Evolutionary conservation across 2,888 invertebrate species (phyloP).

Genomic region (Eugnorisma glareosa): DNA sequence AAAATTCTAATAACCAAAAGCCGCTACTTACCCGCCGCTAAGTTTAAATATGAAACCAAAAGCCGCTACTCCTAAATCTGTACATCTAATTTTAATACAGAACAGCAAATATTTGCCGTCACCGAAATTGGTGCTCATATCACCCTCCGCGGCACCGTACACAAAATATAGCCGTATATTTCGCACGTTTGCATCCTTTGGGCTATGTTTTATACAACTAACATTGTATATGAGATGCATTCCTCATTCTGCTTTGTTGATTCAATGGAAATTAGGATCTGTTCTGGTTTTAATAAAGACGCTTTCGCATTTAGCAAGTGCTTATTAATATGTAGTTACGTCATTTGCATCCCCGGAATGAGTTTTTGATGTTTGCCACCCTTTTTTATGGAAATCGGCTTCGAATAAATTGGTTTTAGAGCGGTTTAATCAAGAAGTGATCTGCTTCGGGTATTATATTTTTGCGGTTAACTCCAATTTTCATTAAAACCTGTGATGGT

Average conservation of each 20-base stretch:
- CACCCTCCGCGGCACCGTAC: constrained; percentile 41
- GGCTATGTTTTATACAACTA: constrained; percentile 58
- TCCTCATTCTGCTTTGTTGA: constrained; percentile 81
- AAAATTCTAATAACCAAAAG: constrained; percentile 17
- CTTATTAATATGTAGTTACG: constrained; percentile 75
- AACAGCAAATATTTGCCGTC: constrained; percentile 55
- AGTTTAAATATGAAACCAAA: constrained; percentile 25
- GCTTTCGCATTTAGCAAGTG: constrained; percentile 68
- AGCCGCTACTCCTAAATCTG: constrained; percentile 44
- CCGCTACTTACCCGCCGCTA: no score
- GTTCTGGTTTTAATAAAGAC: constrained; percentile 80
- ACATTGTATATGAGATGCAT: constrained; percentile 76
- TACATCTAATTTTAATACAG: constrained; percentile 54
- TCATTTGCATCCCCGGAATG: constrained; percentile 75
- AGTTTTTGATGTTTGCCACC: constrained; percentile 64
- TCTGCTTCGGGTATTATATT: constrained; percentile 1
- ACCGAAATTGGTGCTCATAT: constrained; percentile 53
- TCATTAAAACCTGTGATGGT: neutral
- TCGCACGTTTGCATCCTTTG: constrained; percentile 52
- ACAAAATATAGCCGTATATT: constrained; percentile 66
- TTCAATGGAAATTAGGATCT: constrained; percentile 83
- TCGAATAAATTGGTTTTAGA: constrained; percentile 63
- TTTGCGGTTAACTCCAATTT: neutral
- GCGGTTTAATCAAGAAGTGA: constrained; percentile 53
- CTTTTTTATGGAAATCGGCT: constrained; percentile 65